phyloP scores from a whole-genome alignment of 1,140 invertebrate species.

The Chymomyza costata region DNA sequence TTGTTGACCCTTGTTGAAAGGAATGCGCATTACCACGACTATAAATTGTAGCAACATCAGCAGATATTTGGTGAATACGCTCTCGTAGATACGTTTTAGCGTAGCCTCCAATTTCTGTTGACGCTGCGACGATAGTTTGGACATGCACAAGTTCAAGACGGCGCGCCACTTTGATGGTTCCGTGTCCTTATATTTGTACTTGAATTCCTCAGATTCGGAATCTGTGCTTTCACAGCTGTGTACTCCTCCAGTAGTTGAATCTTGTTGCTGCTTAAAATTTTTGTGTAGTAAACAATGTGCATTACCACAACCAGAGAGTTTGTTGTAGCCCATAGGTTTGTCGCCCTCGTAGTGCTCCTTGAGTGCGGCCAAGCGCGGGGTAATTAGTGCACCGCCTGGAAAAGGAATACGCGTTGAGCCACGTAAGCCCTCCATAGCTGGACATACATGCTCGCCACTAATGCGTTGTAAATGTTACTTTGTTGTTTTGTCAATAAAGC shows the following conservation, averaged over 20 bases:
- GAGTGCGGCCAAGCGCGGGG: not conserved
- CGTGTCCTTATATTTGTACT: not conserved
- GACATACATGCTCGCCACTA: too few species aligned
- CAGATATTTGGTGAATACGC: constrained; percentile 6
- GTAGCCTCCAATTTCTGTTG: constrained; percentile 18
- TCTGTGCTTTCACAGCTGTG: constrained; percentile 14
- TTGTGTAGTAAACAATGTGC: not conserved
- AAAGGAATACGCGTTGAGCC: too few species aligned
- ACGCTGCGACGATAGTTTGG: constrained; percentile 10
- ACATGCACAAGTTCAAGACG: constrained; percentile 13
- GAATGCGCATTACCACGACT: not conserved
- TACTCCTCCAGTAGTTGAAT: not conserved
- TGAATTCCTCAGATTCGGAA: constrained; percentile 28
- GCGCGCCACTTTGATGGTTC: constrained; percentile 6
- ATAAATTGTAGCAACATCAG: constrained; percentile 39
- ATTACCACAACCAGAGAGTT: not conserved
- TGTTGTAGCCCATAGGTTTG: not conserved
- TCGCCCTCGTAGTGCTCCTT: constrained; percentile 7
- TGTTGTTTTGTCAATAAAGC: too few species aligned
- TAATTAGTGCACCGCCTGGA: not conserved
- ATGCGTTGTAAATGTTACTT: too few species aligned
- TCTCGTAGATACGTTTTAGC: constrained; percentile 2
- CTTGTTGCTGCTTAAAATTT: not conserved
- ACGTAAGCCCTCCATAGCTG: too few species aligned
- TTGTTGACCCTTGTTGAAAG: not conserved